A percentile compares a stretch with the other conserved stretches of the same genome.
phyloP scores from a whole-genome alignment of 2,113 vertebrate genomes.

The Trematomus loennbergii region DNA sequence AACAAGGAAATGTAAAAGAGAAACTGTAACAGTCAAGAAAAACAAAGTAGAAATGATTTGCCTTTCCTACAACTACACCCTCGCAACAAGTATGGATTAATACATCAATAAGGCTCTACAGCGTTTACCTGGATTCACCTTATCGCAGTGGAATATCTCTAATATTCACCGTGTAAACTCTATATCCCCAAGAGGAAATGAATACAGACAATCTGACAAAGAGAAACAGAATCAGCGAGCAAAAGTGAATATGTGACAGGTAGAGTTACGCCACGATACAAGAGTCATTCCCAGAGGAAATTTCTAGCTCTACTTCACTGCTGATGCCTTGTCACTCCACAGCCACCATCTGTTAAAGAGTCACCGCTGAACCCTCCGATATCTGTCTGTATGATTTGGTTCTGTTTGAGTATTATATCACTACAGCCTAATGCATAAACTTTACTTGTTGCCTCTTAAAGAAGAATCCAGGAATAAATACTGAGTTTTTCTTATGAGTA shows the following conservation, averaged over 20 bases:
- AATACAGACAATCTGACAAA: conserved; percentile 13
- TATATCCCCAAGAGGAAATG: conserved; percentile 26
- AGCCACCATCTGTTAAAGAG: conserved; percentile 37
- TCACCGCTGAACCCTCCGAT: conserved; percentile 22
- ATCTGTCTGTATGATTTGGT: neutral
- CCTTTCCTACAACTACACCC: neutral
- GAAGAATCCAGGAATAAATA: neutral
- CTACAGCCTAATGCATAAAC: neutral
- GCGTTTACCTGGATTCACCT: conserved; percentile 26
- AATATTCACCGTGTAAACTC: neutral
- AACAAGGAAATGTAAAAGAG: neutral
- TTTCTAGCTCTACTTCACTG: conserved; percentile 35
- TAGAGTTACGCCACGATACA: conserved; percentile 15
- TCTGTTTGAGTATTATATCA: neutral
- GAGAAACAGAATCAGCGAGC: conserved; percentile 14
- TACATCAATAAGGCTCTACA: neutral
- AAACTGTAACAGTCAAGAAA: neutral
- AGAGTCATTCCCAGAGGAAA: conserved; percentile 47
- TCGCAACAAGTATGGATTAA: conserved; percentile 1
- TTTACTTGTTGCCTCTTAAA: neutral
- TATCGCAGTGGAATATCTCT: conserved; percentile 13
- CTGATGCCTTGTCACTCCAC: conserved; percentile 53
- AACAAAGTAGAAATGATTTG: neutral
- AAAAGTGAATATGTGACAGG: conserved; percentile 47
- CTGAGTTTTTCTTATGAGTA: neutral